Evolutionary conservation across 2,113 vertebrate genomes (phyloP).

Genomic region (Pantherophis guttatus): DNA sequence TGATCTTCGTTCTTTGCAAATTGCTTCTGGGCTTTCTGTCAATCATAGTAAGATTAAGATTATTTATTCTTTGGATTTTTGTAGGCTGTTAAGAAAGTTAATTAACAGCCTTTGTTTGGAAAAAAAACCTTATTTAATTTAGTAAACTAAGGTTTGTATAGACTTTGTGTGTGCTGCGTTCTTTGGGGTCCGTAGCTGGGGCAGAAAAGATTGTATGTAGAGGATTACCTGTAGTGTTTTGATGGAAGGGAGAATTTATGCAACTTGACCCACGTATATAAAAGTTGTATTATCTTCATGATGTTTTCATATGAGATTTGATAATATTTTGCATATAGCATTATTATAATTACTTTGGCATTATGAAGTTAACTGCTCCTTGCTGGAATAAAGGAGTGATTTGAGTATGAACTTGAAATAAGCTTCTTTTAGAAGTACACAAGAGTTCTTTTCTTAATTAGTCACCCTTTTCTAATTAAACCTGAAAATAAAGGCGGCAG

Average conservation of each 20-base stretch:
- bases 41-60: no score
- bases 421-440: background rate
- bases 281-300: background rate
- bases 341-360: background rate
- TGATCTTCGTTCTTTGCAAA: no score
- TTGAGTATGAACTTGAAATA: background rate
- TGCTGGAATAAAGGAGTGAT: background rate
- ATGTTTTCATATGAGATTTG: background rate
- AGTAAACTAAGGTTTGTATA: no score
- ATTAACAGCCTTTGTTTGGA: no score
- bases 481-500: slow-evolving; percentile 25
- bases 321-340: no score
- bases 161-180: no score
- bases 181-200: no score
- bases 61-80: no score
- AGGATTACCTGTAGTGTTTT: background rate
- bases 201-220: background rate
- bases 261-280: background rate
- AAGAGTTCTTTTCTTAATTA: slow-evolving; percentile 15
- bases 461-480: slow-evolving; percentile 44
- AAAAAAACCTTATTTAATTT: no score
- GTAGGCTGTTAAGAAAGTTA: no score
- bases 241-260: background rate
- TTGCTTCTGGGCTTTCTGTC: no score
- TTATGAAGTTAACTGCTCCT: background rate